These are phyloP conservation scores for Theocolax elegans DNA, from an alignment of 1,140 invertebrate species.

Conservation along the genomic window DNA sequence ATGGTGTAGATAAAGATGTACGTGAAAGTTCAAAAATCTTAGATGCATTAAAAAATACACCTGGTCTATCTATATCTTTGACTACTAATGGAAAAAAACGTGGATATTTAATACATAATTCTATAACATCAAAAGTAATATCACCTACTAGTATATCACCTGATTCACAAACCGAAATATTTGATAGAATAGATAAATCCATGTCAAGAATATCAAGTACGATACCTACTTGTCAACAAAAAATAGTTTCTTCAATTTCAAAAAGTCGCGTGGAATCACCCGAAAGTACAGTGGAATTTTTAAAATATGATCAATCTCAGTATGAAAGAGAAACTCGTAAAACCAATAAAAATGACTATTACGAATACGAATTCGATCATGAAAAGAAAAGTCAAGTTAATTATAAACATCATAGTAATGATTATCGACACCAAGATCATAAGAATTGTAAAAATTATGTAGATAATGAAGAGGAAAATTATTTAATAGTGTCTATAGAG, in stretches of 20 bases:
- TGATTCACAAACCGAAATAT: conserved; percentile 56
- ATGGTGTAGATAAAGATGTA: conserved; percentile 28
- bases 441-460: conserved; percentile 1
- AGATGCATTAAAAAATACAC: conserved; percentile 58
- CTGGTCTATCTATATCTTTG: conserved; percentile 60
- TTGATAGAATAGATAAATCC: conserved; percentile 40
- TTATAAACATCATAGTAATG: conserved; percentile 1
- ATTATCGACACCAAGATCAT: not conserved
- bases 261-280: conserved; percentile 55
- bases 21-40: conserved; percentile 56
- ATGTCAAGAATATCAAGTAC: conserved; percentile 50
- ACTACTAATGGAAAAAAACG: conserved; percentile 47
- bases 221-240: conserved; percentile 51
- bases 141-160: conserved; percentile 56
- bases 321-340: conserved; percentile 39
- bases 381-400: conserved; percentile 46
- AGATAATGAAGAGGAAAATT: conserved; percentile 36
- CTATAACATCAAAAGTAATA: conserved; percentile 43
- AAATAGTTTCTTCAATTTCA: conserved; percentile 39
- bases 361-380: conserved; percentile 51
- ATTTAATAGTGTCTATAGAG: conserved; percentile 35
- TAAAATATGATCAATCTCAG: conserved; percentile 43
- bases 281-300: conserved; percentile 56
- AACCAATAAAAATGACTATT: conserved; percentile 50
- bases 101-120: conserved; percentile 15